Evolutionary conservation across 2,888 invertebrate species (phyloP).

Genomic region (Eupithecia insigniata): DNA sequence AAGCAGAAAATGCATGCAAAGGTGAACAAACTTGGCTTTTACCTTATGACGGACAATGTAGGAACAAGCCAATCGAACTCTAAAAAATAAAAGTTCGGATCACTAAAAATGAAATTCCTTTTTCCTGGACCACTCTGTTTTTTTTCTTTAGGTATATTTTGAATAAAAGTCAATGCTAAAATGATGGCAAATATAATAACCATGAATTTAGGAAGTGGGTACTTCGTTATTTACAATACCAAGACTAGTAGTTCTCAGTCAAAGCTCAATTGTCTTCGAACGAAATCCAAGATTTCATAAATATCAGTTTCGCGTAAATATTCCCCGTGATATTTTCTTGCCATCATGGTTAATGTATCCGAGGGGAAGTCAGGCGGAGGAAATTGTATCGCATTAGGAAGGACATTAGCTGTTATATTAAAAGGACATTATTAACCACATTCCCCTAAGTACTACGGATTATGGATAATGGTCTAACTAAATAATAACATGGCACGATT

Average conservation of each 20-base stretch:
- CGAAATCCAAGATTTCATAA: neutral
- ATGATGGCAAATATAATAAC: no score
- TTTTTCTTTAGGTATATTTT: no score
- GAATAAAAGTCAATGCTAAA: no score
- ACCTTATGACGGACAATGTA: constrained; percentile 4
- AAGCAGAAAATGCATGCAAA: constrained; percentile 22
- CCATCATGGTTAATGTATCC: constrained; percentile 46
- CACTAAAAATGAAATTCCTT: neutral
- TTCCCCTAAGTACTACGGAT: constrained; percentile 35
- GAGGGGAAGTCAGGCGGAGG: constrained; percentile 64
- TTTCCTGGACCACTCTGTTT: neutral
- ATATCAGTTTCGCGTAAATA: constrained; percentile 19
- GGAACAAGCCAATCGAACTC: neutral
- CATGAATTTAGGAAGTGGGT: neutral
- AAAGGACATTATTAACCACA: constrained; percentile 57
- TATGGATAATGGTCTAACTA: constrained; percentile 18
- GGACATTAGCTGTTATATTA: constrained; percentile 70
- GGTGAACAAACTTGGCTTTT: constrained; percentile 4
- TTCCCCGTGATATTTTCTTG: constrained; percentile 25
- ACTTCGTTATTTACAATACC: neutral
- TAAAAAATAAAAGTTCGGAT: neutral
- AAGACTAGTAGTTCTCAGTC: neutral
- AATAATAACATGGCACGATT: constrained; percentile 11
- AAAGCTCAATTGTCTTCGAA: neutral
- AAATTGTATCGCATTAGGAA: constrained; percentile 74